Evolutionary conservation across 2,797 vertebrate species (phyloP).

Genomic region (Enteromius thamalakanensis): DNA sequence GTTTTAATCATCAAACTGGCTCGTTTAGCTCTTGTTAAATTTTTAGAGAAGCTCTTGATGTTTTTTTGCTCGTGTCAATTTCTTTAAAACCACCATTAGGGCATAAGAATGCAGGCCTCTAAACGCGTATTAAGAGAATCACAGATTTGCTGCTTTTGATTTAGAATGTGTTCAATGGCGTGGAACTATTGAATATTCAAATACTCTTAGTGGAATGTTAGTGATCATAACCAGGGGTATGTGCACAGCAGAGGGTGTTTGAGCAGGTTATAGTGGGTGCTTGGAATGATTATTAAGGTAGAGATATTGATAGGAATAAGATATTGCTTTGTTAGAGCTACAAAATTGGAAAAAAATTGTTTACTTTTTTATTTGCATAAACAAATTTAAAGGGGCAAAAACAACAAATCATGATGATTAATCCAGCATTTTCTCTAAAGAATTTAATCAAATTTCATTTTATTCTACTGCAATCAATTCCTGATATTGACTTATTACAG

Average conservation of each 20-base stretch:
- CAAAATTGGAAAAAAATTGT: neutral
- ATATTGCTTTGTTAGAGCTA: neutral
- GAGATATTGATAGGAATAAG: too few species aligned
- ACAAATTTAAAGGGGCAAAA: neutral
- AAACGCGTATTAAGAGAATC: slow-evolving; percentile 11
- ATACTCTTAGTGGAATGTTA: neutral
- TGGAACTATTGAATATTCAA: slow-evolving; percentile 19
- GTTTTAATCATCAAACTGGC: slow-evolving; percentile 39
- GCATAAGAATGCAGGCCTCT: slow-evolving; percentile 1
- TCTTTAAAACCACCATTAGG: neutral
- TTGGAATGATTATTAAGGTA: neutral
- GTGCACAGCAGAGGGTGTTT: neutral
- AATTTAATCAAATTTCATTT: neutral
- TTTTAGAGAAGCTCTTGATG: slow-evolving; percentile 35
- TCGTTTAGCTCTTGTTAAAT: slow-evolving; percentile 40
- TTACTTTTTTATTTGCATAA: neutral
- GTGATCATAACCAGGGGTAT: neutral
- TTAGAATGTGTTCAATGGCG: neutral
- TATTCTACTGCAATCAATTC: neutral
- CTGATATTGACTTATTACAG: neutral
- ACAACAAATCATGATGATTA: neutral
- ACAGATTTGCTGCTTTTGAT: slow-evolving; percentile 19
- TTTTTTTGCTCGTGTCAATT: slow-evolving; percentile 9
- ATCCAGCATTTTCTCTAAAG: neutral
- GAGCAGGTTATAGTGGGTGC: neutral